Percentiles rank a stretch among this genome's conserved stretches.
Conservation (phyloP, 2,888 invertebrate species). For the Stratiomys singularior region DNA sequence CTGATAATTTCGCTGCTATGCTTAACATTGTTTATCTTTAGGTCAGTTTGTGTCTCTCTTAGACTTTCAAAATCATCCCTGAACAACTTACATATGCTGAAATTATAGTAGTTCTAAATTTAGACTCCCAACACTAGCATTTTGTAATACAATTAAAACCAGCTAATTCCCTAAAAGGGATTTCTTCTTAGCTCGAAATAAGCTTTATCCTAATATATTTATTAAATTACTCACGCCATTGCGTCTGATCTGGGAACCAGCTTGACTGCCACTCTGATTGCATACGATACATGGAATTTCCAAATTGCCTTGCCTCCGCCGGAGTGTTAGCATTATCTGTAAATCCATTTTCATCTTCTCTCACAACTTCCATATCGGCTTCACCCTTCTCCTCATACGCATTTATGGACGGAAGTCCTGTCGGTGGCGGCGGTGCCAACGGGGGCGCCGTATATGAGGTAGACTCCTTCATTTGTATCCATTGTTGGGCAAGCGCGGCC, state of each 20-base stretch:
- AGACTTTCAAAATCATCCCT: too few species aligned
- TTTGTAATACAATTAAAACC: too few species aligned
- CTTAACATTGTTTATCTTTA: too few species aligned
- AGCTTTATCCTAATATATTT: background rate
- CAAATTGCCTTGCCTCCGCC: too few species aligned
- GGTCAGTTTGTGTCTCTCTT: too few species aligned
- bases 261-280: conserved; percentile 45
- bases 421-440: conserved; percentile 71
- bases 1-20: too few species aligned
- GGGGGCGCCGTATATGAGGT: conserved; percentile 66
- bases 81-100: too few species aligned
- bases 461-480: conserved; percentile 93
- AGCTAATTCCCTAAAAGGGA: too few species aligned
- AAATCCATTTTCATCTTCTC: conserved; percentile 68
- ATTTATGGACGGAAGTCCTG: conserved; percentile 56
- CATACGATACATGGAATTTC: conserved; percentile 27
- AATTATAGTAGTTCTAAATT: too few species aligned
- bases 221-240: conserved; percentile 47
- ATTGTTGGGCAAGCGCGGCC: conserved; percentile 96
- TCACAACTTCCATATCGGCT: conserved; percentile 89
- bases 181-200: too few species aligned
- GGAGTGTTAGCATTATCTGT: background rate
- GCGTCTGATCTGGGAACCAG: conserved; percentile 46
- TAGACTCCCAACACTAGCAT: too few species aligned
- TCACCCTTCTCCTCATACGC: conserved; percentile 76